Percentiles rank a stretch among this genome's conserved stretches.
Conservation (phyloP, 2,888 invertebrate genomes). For the Amorpha juglandis region DNA sequence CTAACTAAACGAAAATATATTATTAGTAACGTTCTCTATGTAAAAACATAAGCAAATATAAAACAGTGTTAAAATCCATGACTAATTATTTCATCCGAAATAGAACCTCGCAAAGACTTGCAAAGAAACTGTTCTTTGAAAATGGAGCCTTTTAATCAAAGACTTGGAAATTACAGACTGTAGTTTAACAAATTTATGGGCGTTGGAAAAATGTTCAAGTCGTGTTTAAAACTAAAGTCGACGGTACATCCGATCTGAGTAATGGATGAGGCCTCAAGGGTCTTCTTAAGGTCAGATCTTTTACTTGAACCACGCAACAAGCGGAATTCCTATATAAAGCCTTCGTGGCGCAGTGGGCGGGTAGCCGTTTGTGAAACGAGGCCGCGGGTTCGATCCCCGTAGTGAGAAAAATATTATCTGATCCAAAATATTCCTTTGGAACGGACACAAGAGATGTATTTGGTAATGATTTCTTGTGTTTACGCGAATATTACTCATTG, state of each 20-base stretch:
- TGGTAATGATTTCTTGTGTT: too few species aligned
- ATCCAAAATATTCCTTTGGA: too few species aligned
- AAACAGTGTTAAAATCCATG: background rate
- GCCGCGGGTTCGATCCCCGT: too few species aligned
- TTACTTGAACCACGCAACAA: background rate
- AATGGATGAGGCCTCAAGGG: background rate
- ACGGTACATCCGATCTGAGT: background rate
- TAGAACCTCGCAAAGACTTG: background rate
- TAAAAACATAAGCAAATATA: background rate
- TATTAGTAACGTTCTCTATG: too few species aligned
- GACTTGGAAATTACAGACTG: slow-evolving; percentile 4
- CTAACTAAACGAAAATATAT: too few species aligned
- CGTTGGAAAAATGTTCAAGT: background rate
- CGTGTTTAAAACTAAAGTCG: background rate
- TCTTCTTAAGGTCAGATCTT: background rate
- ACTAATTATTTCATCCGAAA: background rate
- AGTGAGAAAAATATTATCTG: too few species aligned
- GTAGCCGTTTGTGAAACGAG: too few species aligned
- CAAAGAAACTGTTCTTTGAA: slow-evolving; percentile 11
- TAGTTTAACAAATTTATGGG: background rate
- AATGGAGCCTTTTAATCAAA: slow-evolving; percentile 8
- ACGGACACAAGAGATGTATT: too few species aligned
- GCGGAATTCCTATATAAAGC: background rate
- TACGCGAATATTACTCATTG: too few species aligned
- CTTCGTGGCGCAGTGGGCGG: too few species aligned